A percentile compares a stretch with the other conserved stretches of the same genome.
Evolutionary conservation across 2,888 invertebrate genomes (phyloP).

Genomic region (Dione vanillae): DNA sequence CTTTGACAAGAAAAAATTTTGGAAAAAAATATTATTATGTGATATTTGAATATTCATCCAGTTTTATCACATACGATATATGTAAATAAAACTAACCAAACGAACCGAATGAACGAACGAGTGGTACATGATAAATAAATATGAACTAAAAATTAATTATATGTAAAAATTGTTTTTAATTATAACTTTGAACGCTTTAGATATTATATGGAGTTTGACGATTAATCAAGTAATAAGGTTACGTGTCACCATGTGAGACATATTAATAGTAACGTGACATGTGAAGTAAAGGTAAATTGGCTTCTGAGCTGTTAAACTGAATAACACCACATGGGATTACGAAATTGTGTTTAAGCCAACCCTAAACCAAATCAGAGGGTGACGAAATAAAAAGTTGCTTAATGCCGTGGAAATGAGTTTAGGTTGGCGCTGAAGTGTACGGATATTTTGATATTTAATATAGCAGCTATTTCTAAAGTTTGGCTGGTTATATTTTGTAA

Average conservation of each 20-base stretch:
- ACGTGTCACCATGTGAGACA: background rate
- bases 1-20: too few species aligned
- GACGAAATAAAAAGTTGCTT: slow-evolving; percentile 37
- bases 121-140: background rate
- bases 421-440: background rate
- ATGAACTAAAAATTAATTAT: too few species aligned
- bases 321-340: slow-evolving; percentile 70
- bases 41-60: too few species aligned
- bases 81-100: too few species aligned
- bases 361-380: slow-evolving; percentile 59
- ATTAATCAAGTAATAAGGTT: slow-evolving; percentile 1
- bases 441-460: slow-evolving; percentile 6
- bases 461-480: background rate
- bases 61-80: too few species aligned
- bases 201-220: background rate
- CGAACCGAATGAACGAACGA: background rate
- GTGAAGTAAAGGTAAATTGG: slow-evolving; percentile 57
- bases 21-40: too few species aligned
- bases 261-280: slow-evolving; percentile 7
- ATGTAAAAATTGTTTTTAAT: background rate
- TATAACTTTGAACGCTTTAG: background rate
- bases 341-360: slow-evolving; percentile 69
- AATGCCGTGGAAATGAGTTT: slow-evolving; percentile 31
- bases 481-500: background rate
- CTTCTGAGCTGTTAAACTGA: slow-evolving; percentile 70